A percentile compares a stretch with the other conserved stretches of the same genome.
phyloP scores from a whole-genome alignment of 1,140 invertebrate genomes.

The Pectinophora gossypiella region DNA sequence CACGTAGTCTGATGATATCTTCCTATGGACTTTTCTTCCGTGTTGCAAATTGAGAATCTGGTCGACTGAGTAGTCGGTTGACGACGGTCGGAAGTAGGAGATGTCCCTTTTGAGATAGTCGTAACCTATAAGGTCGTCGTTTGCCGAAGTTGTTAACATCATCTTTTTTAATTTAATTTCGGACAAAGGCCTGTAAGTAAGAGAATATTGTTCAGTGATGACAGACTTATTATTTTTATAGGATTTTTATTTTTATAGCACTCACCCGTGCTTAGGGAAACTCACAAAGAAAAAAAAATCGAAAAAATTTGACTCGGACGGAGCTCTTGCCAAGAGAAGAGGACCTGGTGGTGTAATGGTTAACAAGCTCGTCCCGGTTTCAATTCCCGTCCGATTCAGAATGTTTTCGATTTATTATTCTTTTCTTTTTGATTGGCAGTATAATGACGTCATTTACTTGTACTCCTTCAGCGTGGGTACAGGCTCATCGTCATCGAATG shows the following conservation, averaged over 20 bases:
- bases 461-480: conserved; percentile 47
- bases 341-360: no score
- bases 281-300: no score
- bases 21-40: conserved; percentile 35
- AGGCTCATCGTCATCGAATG: conserved; percentile 14
- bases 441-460: no score
- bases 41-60: conserved; percentile 44
- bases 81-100: not conserved
- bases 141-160: not conserved
- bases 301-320: no score
- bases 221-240: no score
- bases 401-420: no score
- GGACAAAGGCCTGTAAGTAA: not conserved
- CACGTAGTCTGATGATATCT: conserved; percentile 56
- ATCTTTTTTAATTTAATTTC: not conserved
- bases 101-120: not conserved
- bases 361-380: not conserved
- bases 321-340: no score
- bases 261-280: no score
- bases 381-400: not conserved
- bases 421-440: no score
- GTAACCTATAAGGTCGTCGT: not conserved
- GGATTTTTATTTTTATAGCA: no score
- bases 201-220: not conserved
- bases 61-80: conserved; percentile 25